Evolutionary conservation across 2,888 invertebrate genomes (phyloP).

Genomic region (Toxonevra muliebris): DNA sequence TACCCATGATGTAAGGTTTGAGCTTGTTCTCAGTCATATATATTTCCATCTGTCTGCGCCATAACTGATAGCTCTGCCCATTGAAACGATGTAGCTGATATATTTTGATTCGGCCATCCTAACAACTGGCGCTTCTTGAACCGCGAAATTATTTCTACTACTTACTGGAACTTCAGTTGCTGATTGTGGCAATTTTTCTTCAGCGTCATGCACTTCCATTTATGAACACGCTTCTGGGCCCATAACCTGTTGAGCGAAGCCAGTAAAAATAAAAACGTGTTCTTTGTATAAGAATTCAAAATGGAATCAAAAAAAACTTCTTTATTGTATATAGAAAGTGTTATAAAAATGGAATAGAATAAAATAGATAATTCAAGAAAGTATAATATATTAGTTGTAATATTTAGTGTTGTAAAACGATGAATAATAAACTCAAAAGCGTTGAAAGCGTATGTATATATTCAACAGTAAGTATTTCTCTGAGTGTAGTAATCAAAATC

Average conservation of each 20-base stretch:
- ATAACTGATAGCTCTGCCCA: conserved; percentile 31
- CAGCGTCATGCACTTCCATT: not conserved
- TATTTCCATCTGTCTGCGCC: conserved; percentile 35
- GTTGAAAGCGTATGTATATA: too few species aligned
- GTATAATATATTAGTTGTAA: too few species aligned
- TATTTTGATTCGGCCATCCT: conserved; percentile 30
- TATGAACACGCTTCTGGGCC: conserved; percentile 9
- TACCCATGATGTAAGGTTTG: conserved; percentile 37
- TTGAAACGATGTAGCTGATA: conserved; percentile 36
- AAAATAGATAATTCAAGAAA: too few species aligned
- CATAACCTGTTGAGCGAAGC: conserved; percentile 15
- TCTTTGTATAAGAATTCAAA: too few species aligned
- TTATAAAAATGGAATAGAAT: too few species aligned
- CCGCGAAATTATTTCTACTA: not conserved
- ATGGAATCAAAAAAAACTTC: too few species aligned
- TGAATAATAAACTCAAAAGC: too few species aligned
- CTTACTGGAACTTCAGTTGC: not conserved
- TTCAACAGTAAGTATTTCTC: too few species aligned
- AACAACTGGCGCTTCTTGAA: conserved; percentile 9
- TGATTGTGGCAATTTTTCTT: not conserved
- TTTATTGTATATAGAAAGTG: too few species aligned
- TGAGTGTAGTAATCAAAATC: too few species aligned
- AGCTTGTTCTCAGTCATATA: conserved; percentile 39
- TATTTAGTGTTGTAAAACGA: too few species aligned
- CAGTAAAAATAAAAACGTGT: too few species aligned